Percentiles rank a stretch among this genome's conserved stretches.
Evolutionary conservation across 2,113 vertebrate genomes (phyloP).

Genomic region (Chauna torquata): DNA sequence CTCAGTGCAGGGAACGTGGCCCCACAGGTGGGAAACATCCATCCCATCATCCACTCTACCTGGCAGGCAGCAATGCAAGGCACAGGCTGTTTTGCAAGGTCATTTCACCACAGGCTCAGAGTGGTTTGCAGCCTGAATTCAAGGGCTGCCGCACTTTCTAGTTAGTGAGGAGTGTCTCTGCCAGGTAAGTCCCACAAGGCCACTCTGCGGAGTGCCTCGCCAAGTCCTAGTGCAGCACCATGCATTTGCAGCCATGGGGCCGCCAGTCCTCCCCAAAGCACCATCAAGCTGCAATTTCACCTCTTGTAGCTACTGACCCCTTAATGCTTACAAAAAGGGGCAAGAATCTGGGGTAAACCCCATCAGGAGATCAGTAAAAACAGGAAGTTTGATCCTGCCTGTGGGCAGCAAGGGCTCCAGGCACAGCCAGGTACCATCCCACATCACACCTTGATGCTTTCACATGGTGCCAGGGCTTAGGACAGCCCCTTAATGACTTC

Average conservation of each 20-base stretch:
- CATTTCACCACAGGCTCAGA: too few species aligned
- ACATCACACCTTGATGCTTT: too few species aligned
- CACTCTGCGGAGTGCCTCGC: not conserved
- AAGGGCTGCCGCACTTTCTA: not conserved
- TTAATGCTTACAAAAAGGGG: not conserved
- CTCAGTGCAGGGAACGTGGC: too few species aligned
- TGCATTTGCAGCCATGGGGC: rapidly evolving
- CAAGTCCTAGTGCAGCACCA: not conserved
- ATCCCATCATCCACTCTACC: not conserved
- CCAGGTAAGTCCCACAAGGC: rapidly evolving
- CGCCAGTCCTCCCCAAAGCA: not conserved
- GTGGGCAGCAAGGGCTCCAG: not conserved
- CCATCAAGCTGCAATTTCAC: not conserved
- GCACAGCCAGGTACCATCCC: not conserved
- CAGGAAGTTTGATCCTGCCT: not conserved
- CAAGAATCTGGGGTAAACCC: rapidly evolving
- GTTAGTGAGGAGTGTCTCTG: not conserved
- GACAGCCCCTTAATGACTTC: too few species aligned
- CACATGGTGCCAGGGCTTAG: too few species aligned
- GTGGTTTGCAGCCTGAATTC: not conserved
- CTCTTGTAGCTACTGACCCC: rapidly evolving
- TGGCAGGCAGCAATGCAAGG: not conserved
- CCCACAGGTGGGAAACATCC: too few species aligned
- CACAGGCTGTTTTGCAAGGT: not conserved
- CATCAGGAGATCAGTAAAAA: not conserved